Evolutionary conservation across 2,113 vertebrate species (phyloP), one percentile per base, ranked within the genome.

Genomic region (Ahaetulla prasina): DNA sequence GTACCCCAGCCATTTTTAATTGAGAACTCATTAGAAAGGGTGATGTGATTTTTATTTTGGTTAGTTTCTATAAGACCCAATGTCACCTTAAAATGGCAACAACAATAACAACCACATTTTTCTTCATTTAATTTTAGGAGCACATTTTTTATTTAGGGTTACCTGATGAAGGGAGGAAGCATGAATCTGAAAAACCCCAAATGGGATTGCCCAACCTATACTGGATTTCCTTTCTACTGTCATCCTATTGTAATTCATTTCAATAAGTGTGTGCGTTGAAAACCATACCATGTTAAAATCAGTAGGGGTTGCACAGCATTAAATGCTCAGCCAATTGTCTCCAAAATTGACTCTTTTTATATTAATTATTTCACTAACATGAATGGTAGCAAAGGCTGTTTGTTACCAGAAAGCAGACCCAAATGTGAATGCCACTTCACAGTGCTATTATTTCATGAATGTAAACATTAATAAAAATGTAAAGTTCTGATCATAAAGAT

Each of bases 61-160:
- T 43, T 93, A 49, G 60, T 94, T 91, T 88, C 14, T 74, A 35
- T 80, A 43, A 22, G 74, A 86, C 16, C 85, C 96, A 95, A 90
- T 94, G 88, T 90, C 68, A 95, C 95, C 96, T 95, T 94, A 84
- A 89, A 74, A 49, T 50, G 93, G 93, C 93, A 53, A 88, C n/a
- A 53, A 87, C 30, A 52, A 88, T 88, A 63, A 63, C 30, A 63
- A 68, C 14, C 14, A 68, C 30, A 35, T 68, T 68, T 68, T 92
- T 87, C 54, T 57, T 96, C 22, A 30, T 95, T 93, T 90, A 68
- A 80, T 63, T 39, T 60, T 9, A 47, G 84, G 30, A 54, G 43
- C 90, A 87, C 88, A 85, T 95, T 88, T 95, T 95, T 92, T 94
- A 91, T 80, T 53, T n/a, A 60, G 35, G 89, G 11, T 92, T 84